Percentiles rank a stretch among this genome's conserved stretches.
These are phyloP conservation scores for Barnardius zonarius DNA, from an alignment of 2,113 vertebrate genomes.

Conservation along the genomic window DNA sequence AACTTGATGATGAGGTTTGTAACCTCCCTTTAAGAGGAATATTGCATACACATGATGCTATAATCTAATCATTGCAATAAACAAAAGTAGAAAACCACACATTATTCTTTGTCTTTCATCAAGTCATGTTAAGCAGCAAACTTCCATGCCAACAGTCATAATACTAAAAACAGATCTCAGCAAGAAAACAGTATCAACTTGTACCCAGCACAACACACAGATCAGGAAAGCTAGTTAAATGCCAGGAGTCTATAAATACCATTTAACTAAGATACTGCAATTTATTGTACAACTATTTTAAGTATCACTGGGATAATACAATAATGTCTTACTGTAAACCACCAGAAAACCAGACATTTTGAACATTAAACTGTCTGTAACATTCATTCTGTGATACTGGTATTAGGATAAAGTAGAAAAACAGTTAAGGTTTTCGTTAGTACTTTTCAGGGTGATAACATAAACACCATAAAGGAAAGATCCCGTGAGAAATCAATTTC, in stretches of 20 bases:
- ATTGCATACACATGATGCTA: background rate
- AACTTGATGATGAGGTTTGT: background rate
- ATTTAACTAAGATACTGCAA: background rate
- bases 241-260: background rate
- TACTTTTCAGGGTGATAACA: background rate
- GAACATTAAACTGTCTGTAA: slow-evolving; percentile 1
- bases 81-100: background rate
- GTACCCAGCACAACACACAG: background rate
- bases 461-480: background rate
- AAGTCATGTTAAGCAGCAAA: background rate
- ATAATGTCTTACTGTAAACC: background rate
- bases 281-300: background rate
- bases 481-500: slow-evolving; percentile 22
- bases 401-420: background rate
- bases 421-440: background rate
- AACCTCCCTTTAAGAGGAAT: background rate
- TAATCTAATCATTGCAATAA: background rate
- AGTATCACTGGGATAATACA: background rate
- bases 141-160: background rate
- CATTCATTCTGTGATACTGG: background rate
- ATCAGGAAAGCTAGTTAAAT: background rate
- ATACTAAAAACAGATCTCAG: background rate
- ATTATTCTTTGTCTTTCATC: background rate
- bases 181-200: background rate
- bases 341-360: slow-evolving; percentile 22